These are phyloP conservation scores for Gymnocheta viridis DNA, from an alignment of 2,888 invertebrate species.

Conservation along the genomic window DNA sequence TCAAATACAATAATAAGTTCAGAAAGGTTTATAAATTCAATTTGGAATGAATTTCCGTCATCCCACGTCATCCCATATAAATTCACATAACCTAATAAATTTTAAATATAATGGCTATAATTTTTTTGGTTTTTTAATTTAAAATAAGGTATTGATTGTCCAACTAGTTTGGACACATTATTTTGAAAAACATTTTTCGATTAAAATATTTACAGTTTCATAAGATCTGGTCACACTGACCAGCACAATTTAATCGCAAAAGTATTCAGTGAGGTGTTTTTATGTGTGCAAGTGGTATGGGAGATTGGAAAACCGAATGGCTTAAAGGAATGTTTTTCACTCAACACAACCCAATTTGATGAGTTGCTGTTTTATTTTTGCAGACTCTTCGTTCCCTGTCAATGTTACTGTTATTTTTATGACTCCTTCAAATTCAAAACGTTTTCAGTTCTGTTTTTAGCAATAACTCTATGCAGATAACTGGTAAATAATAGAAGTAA, in stretches of 20 bases:
- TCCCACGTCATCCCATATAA: too few relatives aligned
- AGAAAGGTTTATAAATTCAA: too few relatives aligned
- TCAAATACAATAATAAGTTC: too few relatives aligned
- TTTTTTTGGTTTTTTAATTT: too few relatives aligned
- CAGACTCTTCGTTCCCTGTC: neutral
- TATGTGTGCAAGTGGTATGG: neutral
- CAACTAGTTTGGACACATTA: too few relatives aligned
- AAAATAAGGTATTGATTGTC: too few relatives aligned
- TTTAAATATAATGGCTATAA: too few relatives aligned
- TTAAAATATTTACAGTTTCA: neutral
- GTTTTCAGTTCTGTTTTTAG: constrained; percentile 35
- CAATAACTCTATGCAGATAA: constrained; percentile 33
- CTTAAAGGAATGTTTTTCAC: constrained; percentile 14
- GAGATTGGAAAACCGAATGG: constrained; percentile 14
- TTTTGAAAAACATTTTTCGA: too few relatives aligned
- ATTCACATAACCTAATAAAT: too few relatives aligned
- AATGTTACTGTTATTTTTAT: neutral
- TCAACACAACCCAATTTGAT: constrained; percentile 49
- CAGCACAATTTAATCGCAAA: neutral
- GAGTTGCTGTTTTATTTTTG: constrained; percentile 11
- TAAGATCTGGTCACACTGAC: neutral
- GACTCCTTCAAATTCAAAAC: constrained; percentile 43
- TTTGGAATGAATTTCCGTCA: too few relatives aligned
- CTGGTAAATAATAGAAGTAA: neutral
- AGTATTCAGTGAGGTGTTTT: neutral